Percentiles rank a stretch among this genome's conserved stretches.
Evolutionary conservation across 2,113 vertebrate genomes (phyloP).

Genomic region (Regulus satrapa): DNA sequence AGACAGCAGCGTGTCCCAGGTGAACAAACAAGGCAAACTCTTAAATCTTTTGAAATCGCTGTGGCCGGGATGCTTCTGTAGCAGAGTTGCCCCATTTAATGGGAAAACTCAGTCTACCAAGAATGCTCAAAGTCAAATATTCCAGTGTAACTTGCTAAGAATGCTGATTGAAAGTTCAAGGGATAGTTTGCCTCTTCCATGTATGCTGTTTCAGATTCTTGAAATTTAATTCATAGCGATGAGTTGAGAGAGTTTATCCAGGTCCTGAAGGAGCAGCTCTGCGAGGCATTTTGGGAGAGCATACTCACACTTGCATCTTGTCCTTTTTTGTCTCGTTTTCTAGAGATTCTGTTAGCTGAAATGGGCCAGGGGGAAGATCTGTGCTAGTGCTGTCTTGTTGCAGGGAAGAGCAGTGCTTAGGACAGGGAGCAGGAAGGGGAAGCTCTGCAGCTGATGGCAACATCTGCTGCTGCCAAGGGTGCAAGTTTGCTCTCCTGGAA

Average conservation of each 20-base stretch:
- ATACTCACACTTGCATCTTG: not conserved
- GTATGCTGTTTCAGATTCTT: conserved; percentile 32
- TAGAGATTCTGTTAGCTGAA: not conserved
- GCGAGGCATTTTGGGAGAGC: not conserved
- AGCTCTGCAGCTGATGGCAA: not conserved
- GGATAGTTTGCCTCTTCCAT: conserved; percentile 9
- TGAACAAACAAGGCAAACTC: not conserved
- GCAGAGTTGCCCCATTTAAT: not conserved
- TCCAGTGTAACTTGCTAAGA: not conserved
- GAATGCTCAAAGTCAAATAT: not conserved
- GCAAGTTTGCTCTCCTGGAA: not conserved
- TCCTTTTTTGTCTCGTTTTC: conserved; percentile 16
- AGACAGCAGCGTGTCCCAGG: not conserved
- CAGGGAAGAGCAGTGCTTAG: not conserved
- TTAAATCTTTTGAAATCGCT: not conserved
- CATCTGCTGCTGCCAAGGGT: not conserved
- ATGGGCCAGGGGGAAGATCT: not conserved
- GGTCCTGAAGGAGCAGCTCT: not conserved
- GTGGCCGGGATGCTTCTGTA: not conserved
- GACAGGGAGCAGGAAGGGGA: not conserved
- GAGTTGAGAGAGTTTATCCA: conserved; percentile 16
- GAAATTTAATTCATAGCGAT: conserved; percentile 11
- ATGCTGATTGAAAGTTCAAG: not conserved
- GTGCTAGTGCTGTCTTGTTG: not conserved
- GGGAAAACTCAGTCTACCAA: not conserved